Evolutionary conservation across 2,797 vertebrate genomes (phyloP), one percentile per base, ranked within the genome.

Genomic region (Hybognathus amarus): DNA sequence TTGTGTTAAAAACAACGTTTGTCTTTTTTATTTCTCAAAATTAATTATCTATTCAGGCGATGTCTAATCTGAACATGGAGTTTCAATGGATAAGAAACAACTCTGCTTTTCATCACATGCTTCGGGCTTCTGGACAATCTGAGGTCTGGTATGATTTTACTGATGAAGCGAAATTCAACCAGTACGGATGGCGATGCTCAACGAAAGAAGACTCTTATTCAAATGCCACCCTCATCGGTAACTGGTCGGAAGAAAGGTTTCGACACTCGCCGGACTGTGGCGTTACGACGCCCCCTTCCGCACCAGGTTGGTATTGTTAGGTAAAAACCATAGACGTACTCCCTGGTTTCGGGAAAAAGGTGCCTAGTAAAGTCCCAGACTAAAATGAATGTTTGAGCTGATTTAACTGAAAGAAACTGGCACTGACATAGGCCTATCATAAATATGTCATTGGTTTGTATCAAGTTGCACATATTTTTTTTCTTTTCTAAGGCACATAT

Each of bases 121-220:
- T 90, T 20, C 88, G 80, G 4, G 88, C 90, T 6, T 89, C 90
- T 67, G 90, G 90, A 4, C 89, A 91, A 3, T 40, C 88, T 67
- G 89, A 90, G 61, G 84, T 90, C 61, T 90, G 90, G 90, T 47
- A 52, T 18, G 89, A 90, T 77, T 63, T 38, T 1, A 82, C 47
- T 3, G 76, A 87, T 8, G 86, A 88, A 6, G 63, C 73, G 9
- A 90, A 90, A 63, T 86, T 91, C 17, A 10, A 24, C 5, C 82
- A 88, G 77, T 87, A 85, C 7, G 89, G 90, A n/a, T 91, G 89
- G 89, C 78, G 89, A 27, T 86, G 88, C 56, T 54, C 82, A n/a
- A 90, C 86, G 2, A 87, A 67, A 9, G 90, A 90, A 73, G 84
- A 90, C 52, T 67, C 67, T 9, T 91, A 86, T 63, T 85, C 86